Evolutionary conservation across 2,888 invertebrate genomes (phyloP), one percentile per base, ranked within the genome.

Genomic region (Oligia strigilis): DNA sequence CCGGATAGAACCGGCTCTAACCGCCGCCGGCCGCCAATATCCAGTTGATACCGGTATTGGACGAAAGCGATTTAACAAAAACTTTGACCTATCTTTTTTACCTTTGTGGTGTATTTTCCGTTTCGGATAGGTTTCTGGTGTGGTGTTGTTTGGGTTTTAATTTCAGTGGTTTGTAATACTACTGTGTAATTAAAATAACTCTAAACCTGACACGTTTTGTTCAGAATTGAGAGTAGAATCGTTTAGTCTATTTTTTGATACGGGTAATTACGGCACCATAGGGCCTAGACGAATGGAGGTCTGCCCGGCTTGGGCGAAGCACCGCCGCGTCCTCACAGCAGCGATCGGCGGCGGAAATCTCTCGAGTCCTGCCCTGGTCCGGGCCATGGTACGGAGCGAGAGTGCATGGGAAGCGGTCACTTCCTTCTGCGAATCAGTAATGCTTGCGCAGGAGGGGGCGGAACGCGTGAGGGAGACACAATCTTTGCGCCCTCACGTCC

Each of bases 1-100:
- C 84, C 72, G 62, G 87, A 72, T 83, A 72, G 75, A 75, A 86
- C 80, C 75, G 80, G 75, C 72, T 85, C 82, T 81, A 85, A 87
- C 88, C 88, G 89, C 89, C 86, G 73, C 62, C 77, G 85, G 89
- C 77, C 84, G 73, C 83, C 84, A 83, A 87, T 89, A 91, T 90
- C 89, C 83, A 86, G 85, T 84, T 86, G 86, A 89, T 88, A 85
- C 85, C 82, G 83, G 82, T 86, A 88, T 89, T 87, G 81, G 70
- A 81, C 78, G 84, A 88, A 89, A 87, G 81, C 85, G 84, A 87
- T 90, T 87, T 80, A 85, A 81, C 83, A 78, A 78, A 70, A 77
- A 84, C 72, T 87, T 87, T 81, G 71, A 80, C 55, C 71, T 67
- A 23, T 72, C 60, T 76, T 36, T 75, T 85, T 87, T 85, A 73